Percentiles rank a stretch among this genome's conserved stretches.
Conservation (phyloP, 2,888 invertebrate species). For the Drosophila testacea region DNA sequence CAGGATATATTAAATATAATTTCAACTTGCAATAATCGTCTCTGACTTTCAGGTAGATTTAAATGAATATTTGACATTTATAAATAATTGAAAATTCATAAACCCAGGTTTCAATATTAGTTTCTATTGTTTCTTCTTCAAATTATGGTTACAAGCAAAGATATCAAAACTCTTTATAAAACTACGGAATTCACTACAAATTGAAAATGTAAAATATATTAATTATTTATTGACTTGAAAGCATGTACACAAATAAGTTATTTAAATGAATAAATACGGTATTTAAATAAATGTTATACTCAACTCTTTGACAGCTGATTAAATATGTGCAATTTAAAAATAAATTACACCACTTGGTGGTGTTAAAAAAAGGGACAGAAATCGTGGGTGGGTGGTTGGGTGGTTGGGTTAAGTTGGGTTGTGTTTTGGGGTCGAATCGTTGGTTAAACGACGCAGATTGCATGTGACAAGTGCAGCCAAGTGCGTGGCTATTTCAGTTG, state of each 20-base stretch:
- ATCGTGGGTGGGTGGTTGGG: no score
- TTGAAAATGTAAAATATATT: background rate
- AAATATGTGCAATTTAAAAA: slow-evolving; percentile 68
- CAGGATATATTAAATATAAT: background rate
- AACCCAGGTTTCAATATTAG: no score
- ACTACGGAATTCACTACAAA: background rate
- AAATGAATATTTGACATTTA: no score
- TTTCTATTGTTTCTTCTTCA: no score
- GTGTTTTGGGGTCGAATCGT: background rate
- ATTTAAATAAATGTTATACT: background rate
- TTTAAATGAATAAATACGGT: background rate
- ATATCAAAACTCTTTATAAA: background rate
- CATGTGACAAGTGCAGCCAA: slow-evolving; percentile 58
- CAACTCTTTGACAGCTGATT: slow-evolving; percentile 58
- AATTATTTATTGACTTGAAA: slow-evolving; percentile 19
- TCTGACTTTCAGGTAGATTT: no score
- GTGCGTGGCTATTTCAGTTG: slow-evolving; percentile 38
- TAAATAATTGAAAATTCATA: no score
- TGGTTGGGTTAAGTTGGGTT: background rate
- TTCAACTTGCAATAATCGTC: no score
- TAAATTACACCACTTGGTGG: slow-evolving; percentile 39
- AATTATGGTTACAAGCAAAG: no score
- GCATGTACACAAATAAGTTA: slow-evolving; percentile 13
- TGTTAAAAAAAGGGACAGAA: background rate
- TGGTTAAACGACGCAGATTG: slow-evolving; percentile 40